Evolutionary conservation across 2,888 invertebrate genomes (phyloP), one percentile per base, ranked within the genome.

Genomic region (Mactromeris polynyma): DNA sequence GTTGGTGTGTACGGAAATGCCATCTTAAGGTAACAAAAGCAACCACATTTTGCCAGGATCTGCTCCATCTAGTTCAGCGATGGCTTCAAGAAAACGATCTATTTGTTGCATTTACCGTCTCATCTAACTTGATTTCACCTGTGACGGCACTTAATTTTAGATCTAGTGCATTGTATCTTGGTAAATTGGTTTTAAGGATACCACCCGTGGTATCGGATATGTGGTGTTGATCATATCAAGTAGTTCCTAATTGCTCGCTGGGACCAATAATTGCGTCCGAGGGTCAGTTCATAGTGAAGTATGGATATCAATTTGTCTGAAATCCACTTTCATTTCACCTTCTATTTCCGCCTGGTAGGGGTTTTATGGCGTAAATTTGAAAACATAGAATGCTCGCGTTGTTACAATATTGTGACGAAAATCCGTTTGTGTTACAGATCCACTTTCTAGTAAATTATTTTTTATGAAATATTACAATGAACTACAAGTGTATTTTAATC

Each of bases 201-300:
- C 81, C 85, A 80, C 89, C 89, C 79, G 85, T 58, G 31, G 91
- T 0, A 79, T 69, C 79, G 91, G 91, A 91, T 89, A 91, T 91
- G 89, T 84, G 85, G 46, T 87, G 77, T 82, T 85, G 85, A 85
- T 81, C 51, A 40, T 79, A 51, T 40, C 40, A 77, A 82, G 79
- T 64, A 82, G 26, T 77, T 80, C 58, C 87, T 89, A 89, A 89
- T 89, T 89, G 89, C 86, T 82, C 81, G n/a, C 38, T 26, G 77
- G 81, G 86, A 73, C 21, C 38, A 17, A 73, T 64, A 86, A 86
- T 46, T 54, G 81, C n/a, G n/a, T 83, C 38, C 26, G 58, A 40
- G 81, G 33, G 81, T 58, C 54, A 54, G 33, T 33, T 54, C n/a
- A 54, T 54, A 33, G 73, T 73, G 31, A 26, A 73, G 26, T 4